Base-by-base conservation (phyloP, 2,113 vertebrate genomes). In the Thomomys bottae region DNA sequence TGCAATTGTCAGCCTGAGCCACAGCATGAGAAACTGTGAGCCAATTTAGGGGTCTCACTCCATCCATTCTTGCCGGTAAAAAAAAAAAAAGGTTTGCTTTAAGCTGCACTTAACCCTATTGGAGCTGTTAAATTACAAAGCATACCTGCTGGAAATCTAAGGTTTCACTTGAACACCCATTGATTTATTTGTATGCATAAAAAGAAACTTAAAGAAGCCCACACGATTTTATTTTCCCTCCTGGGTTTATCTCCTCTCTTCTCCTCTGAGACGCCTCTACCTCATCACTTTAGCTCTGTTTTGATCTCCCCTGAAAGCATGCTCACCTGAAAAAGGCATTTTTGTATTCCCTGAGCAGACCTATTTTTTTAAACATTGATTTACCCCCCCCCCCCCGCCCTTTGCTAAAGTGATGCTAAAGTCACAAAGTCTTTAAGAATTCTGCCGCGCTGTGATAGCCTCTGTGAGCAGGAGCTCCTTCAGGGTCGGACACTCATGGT, bases 381-480 rank as follows among this genome's bases (percentile, higher is more conserved):
- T 81, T 83, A 77, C 70, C 20, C 78, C 61, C 38, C 26, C 42
- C 21, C n/a, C 76, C 38, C 26, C 42, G 17, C n/a, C 76, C 75
- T 81, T 18, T 15, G 45, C 23, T 26, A 61, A 93, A 73, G 88
- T 2, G 0, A 75, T 49, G 87, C 89, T 90, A 12, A 34, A 93
- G 90, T 34, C 32, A 61, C 82, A 59, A 75, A 71, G 72, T 34
- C 0, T 42, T 14, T 91, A 5, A 40, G 15, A 17, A 40, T 59
- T 17, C 76, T 87, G 63, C 80, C 88, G 30, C 67, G 73, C 68
- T 59, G 57, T 11, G 42, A 24, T 77, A 85, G 3, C 1, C 59
- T 96, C 81, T 75, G 42, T 23, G 89, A 78, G n/a, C n/a, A n/a
- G n/a, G 83, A 77, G 88, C 17, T 5, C 15, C 84, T 93, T n/a